Conservation (phyloP, 2,113 vertebrate genomes). For the Pipra filicauda region DNA sequence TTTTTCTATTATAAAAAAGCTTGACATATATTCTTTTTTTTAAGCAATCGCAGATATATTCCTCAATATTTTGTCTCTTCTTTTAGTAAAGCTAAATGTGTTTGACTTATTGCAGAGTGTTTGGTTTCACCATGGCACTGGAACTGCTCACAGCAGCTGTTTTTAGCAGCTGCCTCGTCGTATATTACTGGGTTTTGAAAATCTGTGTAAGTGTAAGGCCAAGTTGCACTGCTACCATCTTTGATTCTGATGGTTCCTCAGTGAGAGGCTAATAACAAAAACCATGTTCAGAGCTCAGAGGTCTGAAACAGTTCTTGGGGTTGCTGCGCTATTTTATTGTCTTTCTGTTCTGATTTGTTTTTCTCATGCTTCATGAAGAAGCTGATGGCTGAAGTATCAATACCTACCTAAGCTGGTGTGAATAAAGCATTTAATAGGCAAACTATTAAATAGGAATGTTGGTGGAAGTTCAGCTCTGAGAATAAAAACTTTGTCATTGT, state of each 20-base stretch:
- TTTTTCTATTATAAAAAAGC: constrained; percentile 10
- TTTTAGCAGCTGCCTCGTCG: neutral
- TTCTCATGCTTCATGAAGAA: neutral
- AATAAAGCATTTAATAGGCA: neutral
- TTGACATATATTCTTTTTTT: constrained; percentile 42
- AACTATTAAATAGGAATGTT: too few species aligned
- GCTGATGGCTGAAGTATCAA: neutral
- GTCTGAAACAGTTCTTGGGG: neutral
- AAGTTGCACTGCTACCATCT: neutral
- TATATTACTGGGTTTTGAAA: neutral
- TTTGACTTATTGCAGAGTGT: neutral
- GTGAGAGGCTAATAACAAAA: neutral
- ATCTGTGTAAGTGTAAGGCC: neutral
- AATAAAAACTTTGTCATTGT: neutral
- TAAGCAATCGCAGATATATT: constrained; percentile 10
- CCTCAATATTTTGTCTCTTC: neutral
- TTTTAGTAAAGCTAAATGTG: neutral
- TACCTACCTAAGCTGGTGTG: neutral
- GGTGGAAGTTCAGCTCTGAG: neutral
- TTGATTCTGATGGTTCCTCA: neutral
- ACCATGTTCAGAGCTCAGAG: neutral
- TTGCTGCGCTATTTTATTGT: neutral
- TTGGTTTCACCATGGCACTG: neutral
- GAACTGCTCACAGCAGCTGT: neutral
- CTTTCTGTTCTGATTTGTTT: neutral